phyloP scores from a whole-genome alignment of 2,888 invertebrate genomes.

The Callinectes sapidus region DNA sequence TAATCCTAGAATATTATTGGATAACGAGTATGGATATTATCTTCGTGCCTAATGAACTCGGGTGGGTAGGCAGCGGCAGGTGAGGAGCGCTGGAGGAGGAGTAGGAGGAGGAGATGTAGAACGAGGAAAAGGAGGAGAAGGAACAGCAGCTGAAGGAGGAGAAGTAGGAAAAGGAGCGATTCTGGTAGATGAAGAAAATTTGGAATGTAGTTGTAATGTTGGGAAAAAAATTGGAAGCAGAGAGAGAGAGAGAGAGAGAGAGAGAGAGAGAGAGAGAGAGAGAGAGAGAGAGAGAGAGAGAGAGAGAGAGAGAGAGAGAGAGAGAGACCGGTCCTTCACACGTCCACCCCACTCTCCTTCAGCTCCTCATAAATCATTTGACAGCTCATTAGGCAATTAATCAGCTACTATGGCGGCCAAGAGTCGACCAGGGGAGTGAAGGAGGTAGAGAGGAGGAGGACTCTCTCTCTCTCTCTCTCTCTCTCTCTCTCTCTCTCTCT shows the following conservation, averaged over 20 bases:
- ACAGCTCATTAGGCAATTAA: conserved; percentile 67
- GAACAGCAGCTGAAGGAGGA: background rate
- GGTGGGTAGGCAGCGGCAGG: conserved; percentile 37
- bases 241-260: conserved; percentile 32
- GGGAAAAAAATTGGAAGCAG: background rate
- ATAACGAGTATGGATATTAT: conserved; percentile 65
- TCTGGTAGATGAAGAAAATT: background rate
- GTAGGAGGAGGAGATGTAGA: background rate
- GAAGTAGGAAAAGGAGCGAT: background rate
- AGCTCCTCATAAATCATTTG: conserved; percentile 60
- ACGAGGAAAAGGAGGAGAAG: background rate
- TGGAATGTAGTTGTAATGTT: background rate
- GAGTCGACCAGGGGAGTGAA: conserved; percentile 23
- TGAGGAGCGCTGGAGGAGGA: background rate
- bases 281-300: conserved; percentile 40
- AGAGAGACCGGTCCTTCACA: conserved; percentile 26
- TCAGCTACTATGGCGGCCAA: conserved; percentile 46
- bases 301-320: conserved; percentile 51
- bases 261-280: conserved; percentile 19
- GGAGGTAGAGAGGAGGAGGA: background rate
- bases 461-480: conserved; percentile 34
- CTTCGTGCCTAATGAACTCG: conserved; percentile 61
- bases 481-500: conserved; percentile 40
- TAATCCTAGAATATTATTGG: conserved; percentile 68
- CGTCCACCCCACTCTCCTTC: conserved; percentile 33